phyloP scores from a whole-genome alignment of 2,797 vertebrate species.

The Lutjanus argentimaculatus region DNA sequence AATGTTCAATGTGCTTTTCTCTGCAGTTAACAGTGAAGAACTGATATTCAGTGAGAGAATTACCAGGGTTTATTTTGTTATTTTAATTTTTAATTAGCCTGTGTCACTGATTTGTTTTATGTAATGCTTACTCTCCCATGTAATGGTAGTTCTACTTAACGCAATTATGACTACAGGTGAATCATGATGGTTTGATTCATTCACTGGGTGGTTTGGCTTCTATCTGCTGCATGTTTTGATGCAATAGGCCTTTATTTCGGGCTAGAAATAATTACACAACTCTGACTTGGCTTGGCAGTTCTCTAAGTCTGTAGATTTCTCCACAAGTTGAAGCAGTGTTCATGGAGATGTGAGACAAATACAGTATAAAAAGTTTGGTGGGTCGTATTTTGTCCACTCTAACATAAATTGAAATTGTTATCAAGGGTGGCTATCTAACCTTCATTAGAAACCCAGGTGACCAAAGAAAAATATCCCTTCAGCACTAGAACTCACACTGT shows the following conservation, averaged over 20 bases:
- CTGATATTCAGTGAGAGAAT: constrained; percentile 27
- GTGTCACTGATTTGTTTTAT: constrained; percentile 6
- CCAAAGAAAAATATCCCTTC: too few species aligned
- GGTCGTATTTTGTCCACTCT: background rate
- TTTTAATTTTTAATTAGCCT: constrained; percentile 2
- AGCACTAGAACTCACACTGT: too few species aligned
- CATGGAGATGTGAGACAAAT: background rate
- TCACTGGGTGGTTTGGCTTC: background rate
- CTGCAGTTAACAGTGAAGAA: background rate
- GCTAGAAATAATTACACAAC: background rate
- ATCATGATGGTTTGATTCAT: background rate
- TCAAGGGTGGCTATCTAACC: too few species aligned
- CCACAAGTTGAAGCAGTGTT: background rate
- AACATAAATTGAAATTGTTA: background rate
- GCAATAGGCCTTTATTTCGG: background rate
- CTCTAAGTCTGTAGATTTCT: background rate
- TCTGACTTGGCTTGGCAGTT: background rate
- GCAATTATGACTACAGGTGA: background rate
- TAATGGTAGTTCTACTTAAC: background rate
- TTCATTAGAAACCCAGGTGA: too few species aligned
- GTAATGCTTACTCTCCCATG: background rate
- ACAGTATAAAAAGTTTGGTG: background rate
- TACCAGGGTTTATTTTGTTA: constrained; percentile 3
- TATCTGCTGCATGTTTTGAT: background rate
- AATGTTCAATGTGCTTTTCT: background rate